Evolutionary conservation across 53 echinoderm and acorn worm genomes (phyloP).

Genomic region (Luidia sarsii): DNA sequence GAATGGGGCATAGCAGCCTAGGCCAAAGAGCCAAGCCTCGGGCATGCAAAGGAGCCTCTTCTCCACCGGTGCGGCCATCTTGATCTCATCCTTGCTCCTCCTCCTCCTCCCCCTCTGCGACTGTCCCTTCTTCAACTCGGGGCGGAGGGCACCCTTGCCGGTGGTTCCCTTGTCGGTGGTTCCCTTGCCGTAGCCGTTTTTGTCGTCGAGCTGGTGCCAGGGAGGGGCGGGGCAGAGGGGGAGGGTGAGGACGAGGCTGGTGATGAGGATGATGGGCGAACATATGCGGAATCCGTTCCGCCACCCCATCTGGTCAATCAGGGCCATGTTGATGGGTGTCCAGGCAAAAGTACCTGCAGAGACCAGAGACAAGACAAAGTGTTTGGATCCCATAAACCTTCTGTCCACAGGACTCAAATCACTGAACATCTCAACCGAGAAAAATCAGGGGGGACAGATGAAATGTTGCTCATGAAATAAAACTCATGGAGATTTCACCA

Average conservation of each 20-base stretch:
- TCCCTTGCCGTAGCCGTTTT: background rate
- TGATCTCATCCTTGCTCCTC: slow-evolving; percentile 8
- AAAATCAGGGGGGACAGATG: too few species aligned
- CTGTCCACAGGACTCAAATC: too few species aligned
- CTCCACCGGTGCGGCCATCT: background rate
- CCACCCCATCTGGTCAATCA: slow-evolving; percentile 47
- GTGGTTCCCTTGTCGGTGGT: background rate
- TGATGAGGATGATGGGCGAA: slow-evolving; percentile 41
- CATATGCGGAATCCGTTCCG: slow-evolving; percentile 51
- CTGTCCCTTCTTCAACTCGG: background rate
- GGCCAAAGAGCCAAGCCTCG: slow-evolving; percentile 37
- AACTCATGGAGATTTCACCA: too few species aligned
- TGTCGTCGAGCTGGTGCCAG: background rate
- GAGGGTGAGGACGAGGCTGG: slow-evolving; percentile 36
- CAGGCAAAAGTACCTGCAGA: slow-evolving; percentile 23
- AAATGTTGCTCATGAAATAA: too few species aligned
- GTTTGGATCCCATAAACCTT: too few species aligned
- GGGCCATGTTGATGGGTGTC: background rate
- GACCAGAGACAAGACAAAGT: too few species aligned
- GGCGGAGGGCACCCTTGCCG: background rate
- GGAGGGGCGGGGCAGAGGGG: background rate
- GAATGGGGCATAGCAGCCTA: background rate
- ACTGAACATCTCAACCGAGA: too few species aligned
- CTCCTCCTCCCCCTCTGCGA: background rate
- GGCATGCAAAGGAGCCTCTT: slow-evolving; percentile 33